A percentile compares a stretch with the other conserved stretches of the same genome.
These are phyloP conservation scores for Helobdella robusta DNA, from an alignment of 2,888 invertebrate species.

Conservation along the genomic window DNA sequence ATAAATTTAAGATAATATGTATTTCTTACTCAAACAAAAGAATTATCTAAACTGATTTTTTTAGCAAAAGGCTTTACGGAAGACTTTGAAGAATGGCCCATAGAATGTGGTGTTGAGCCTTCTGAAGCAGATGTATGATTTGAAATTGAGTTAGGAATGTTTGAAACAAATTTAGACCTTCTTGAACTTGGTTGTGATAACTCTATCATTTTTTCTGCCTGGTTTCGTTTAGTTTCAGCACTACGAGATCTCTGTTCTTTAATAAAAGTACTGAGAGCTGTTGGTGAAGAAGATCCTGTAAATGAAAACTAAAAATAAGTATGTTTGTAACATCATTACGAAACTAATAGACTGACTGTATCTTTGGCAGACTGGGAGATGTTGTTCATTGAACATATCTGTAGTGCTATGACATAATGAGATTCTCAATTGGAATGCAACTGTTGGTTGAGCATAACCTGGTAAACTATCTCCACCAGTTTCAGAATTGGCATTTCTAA, in stretches of 20 bases:
- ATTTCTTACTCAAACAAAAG: conserved; percentile 1
- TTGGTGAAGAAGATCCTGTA: conserved; percentile 20
- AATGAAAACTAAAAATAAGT: background rate
- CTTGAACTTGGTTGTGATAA: conserved; percentile 19
- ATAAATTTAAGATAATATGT: too few relatives aligned
- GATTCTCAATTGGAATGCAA: conserved; percentile 23
- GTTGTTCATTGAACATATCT: conserved; percentile 8
- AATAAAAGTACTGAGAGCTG: conserved; percentile 16
- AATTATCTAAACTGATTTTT: conserved; percentile 18
- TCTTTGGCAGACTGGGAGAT: conserved; percentile 23
- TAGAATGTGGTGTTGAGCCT: conserved; percentile 7
- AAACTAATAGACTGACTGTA: conserved; percentile 5
- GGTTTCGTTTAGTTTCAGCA: conserved; percentile 15
- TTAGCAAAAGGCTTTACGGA: conserved; percentile 4
- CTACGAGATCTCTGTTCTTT: conserved; percentile 23
- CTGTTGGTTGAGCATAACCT: conserved; percentile 22
- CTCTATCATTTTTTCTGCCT: conserved; percentile 23
- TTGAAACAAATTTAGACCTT: conserved; percentile 21
- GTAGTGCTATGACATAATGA: conserved; percentile 17
- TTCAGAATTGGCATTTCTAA: conserved; percentile 1
- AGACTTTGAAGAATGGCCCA: conserved; percentile 17
- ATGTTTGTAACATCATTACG: background rate
- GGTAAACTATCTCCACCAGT: conserved; percentile 14
- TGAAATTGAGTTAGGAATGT: conserved; percentile 20
- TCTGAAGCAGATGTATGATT: conserved; percentile 24